Conservation (phyloP, 2,888 invertebrate genomes). For the Epinotia ramella region DNA sequence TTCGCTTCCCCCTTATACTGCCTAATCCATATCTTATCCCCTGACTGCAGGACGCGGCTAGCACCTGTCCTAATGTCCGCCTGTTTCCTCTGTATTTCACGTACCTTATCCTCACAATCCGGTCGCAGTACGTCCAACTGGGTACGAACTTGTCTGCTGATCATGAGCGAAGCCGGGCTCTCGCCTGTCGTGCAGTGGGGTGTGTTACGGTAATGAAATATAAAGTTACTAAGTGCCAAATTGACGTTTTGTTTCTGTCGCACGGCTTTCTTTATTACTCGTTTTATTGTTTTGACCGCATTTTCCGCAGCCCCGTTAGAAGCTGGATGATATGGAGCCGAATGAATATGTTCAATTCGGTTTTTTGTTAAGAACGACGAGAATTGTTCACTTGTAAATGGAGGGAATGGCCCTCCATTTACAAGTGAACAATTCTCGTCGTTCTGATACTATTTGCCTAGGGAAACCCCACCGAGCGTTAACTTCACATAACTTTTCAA, state of each 20-base stretch:
- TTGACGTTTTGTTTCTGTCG: too few relatives aligned
- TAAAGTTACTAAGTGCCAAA: background rate
- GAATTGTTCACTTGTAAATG: conserved; percentile 2
- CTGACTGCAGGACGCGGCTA: background rate
- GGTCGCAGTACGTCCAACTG: conserved; percentile 4
- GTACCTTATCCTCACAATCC: conserved; percentile 10
- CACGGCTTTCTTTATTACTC: conserved; percentile 11
- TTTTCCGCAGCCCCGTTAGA: conserved; percentile 4
- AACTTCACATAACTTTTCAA: conserved; percentile 6
- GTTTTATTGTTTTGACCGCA: conserved; percentile 7
- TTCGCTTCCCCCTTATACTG: conserved; percentile 2
- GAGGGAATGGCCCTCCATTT: too few relatives aligned
- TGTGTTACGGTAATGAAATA: conserved; percentile 12
- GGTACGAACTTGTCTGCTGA: conserved; percentile 5
- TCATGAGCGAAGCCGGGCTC: background rate
- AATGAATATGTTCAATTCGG: background rate
- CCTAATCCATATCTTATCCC: conserved; percentile 9
- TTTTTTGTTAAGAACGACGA: too few relatives aligned
- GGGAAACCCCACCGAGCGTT: conserved; percentile 6
- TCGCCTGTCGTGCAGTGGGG: conserved; percentile 14
- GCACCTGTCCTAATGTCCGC: background rate
- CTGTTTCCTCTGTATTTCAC: background rate
- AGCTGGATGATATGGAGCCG: conserved; percentile 12
- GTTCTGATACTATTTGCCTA: background rate
- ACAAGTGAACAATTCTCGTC: too few relatives aligned